These are phyloP conservation scores for Erpobdella octoculata DNA, from an alignment of 2,888 invertebrate species.

Conservation along the genomic window DNA sequence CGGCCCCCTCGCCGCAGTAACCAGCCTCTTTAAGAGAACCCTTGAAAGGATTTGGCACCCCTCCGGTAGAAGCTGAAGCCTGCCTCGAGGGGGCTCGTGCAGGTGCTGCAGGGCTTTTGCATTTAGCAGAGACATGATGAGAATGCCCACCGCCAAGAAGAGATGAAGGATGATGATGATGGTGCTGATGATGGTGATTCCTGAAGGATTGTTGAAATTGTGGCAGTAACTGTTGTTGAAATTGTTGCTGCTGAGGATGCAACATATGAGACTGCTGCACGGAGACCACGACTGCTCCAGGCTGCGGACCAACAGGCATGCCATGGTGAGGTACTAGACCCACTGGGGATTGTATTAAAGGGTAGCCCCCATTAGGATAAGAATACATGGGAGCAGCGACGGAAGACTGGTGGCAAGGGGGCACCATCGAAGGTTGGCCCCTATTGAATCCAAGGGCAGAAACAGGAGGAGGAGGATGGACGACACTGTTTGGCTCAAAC, in stretches of 20 bases:
- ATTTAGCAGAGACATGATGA: not conserved
- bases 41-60: not conserved
- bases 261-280: not conserved
- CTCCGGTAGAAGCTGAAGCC: not conserved
- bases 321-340: too few species aligned
- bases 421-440: too few species aligned
- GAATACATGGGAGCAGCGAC: not conserved
- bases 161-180: slow-evolving; percentile 6
- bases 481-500: not conserved
- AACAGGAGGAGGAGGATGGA: not conserved
- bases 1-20: too few species aligned
- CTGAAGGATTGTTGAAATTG: slow-evolving; percentile 6
- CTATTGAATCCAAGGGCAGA: not conserved
- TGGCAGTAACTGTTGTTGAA: slow-evolving; percentile 9
- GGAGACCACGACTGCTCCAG: not conserved
- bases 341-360: not conserved
- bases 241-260: slow-evolving; percentile 16
- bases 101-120: slow-evolving; percentile 6
- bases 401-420: not conserved
- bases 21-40: too few species aligned
- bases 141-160: not conserved
- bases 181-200: slow-evolving; percentile 17
- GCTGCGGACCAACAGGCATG: not conserved
- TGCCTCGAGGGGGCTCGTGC: not conserved
- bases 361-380: not conserved